Conservation (phyloP, 35 echinoderm and acorn worm genomes). For the Holothuria glaberrima region DNA sequence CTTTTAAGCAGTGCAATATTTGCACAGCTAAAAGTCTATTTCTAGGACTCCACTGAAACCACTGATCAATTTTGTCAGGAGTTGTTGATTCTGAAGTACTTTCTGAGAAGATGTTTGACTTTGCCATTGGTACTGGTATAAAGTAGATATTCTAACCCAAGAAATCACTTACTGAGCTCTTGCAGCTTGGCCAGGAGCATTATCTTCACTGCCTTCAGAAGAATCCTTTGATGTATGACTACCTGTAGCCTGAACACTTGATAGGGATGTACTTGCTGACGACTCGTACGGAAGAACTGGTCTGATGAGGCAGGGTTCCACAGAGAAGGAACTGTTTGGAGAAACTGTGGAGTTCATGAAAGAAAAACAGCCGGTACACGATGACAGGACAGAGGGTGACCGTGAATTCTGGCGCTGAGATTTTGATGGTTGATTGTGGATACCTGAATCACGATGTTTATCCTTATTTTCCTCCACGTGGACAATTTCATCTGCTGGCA, state of each 20-base stretch:
- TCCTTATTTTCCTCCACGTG: background rate
- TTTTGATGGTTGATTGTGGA: background rate
- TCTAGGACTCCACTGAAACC: background rate
- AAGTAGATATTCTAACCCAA: too few relatives aligned
- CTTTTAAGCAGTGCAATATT: background rate
- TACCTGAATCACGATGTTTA: background rate
- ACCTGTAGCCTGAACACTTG: constrained; percentile 64
- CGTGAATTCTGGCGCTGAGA: constrained; percentile 36
- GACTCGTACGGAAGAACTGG: constrained; percentile 78
- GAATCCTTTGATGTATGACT: constrained; percentile 49
- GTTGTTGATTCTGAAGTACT: too few relatives aligned
- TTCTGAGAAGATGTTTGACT: too few relatives aligned
- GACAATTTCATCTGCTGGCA: constrained; percentile 25
- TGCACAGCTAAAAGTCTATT: background rate
- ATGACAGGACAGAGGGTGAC: constrained; percentile 43
- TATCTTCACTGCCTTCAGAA: constrained; percentile 20
- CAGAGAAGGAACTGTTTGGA: constrained; percentile 74
- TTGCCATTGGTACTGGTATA: too few relatives aligned
- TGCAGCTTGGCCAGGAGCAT: background rate
- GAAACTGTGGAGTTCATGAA: constrained; percentile 78
- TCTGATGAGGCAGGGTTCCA: constrained; percentile 81
- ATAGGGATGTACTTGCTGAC: constrained; percentile 68
- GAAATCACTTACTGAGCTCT: constrained; percentile 39
- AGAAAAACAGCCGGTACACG: constrained; percentile 84
- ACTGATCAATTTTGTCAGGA: too few relatives aligned